These are phyloP conservation scores for Erpetoichthys calabaricus DNA, from an alignment of 2,797 vertebrate species.

Conservation along the genomic window DNA sequence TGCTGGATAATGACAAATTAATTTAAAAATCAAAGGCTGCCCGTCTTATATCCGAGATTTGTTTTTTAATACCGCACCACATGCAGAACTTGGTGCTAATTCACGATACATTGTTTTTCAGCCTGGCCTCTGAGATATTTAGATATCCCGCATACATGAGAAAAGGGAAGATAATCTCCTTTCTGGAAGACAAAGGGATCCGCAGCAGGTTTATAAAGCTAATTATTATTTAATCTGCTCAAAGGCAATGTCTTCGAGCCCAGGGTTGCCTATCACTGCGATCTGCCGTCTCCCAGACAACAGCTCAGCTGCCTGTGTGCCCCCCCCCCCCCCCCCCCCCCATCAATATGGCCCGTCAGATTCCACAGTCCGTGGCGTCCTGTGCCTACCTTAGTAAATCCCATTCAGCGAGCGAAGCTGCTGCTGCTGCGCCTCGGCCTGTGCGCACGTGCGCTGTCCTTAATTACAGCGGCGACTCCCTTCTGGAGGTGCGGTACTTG, in stretches of 20 bases:
- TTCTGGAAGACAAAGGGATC: constrained; percentile 4
- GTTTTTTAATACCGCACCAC: too few species aligned
- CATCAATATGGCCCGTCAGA: background rate
- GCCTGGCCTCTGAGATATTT: too few species aligned
- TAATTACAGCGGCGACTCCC: background rate
- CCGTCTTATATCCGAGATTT: too few species aligned
- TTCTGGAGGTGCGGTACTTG: too few species aligned
- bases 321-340: background rate
- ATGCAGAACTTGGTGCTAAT: too few species aligned
- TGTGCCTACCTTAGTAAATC: background rate
- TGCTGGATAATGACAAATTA: too few species aligned
- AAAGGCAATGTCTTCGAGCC: background rate
- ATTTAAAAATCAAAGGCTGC: too few species aligned
- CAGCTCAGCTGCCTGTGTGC: background rate
- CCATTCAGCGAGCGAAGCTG: background rate
- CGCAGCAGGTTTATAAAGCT: constrained; percentile 5
- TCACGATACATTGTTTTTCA: too few species aligned
- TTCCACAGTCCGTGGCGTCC: background rate
- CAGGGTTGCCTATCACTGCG: background rate
- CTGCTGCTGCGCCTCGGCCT: background rate
- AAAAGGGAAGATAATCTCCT: background rate
- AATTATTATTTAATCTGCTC: constrained; percentile 5
- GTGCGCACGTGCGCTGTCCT: background rate
- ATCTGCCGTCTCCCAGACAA: constrained; percentile 2
- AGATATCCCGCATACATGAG: too few species aligned